phyloP scores from a whole-genome alignment of 2,797 vertebrate genomes.

The Acipenser oxyrinchus region DNA sequence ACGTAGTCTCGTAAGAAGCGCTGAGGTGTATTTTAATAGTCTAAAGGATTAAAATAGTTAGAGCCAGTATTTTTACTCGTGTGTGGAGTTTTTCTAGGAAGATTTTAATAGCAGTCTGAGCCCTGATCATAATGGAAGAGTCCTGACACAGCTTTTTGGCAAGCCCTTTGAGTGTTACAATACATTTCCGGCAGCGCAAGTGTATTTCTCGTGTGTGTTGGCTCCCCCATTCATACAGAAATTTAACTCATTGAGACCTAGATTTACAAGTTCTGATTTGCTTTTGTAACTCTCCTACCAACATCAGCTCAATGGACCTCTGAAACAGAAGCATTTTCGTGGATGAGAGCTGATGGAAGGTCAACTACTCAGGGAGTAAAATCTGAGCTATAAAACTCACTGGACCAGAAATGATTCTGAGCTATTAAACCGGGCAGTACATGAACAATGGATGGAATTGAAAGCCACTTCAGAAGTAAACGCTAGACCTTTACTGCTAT shows the following conservation, averaged over 20 bases:
- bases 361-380: background rate
- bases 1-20: no score
- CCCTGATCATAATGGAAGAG: no score
- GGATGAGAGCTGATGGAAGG: background rate
- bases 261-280: background rate
- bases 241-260: no score
- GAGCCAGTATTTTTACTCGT: no score
- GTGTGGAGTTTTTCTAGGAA: no score
- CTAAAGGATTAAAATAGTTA: no score
- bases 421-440: background rate
- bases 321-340: background rate
- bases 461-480: no score
- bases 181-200: background rate
- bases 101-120: no score
- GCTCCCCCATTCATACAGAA: background rate
- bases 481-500: no score
- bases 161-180: background rate
- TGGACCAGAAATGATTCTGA: background rate
- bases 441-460: no score
- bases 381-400: background rate
- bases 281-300: background rate
- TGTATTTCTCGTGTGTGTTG: background rate
- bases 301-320: background rate
- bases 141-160: no score
- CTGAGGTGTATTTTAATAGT: no score